Base-by-base conservation (phyloP, 1,140 invertebrate genomes). In the Chlorops oryzae region DNA sequence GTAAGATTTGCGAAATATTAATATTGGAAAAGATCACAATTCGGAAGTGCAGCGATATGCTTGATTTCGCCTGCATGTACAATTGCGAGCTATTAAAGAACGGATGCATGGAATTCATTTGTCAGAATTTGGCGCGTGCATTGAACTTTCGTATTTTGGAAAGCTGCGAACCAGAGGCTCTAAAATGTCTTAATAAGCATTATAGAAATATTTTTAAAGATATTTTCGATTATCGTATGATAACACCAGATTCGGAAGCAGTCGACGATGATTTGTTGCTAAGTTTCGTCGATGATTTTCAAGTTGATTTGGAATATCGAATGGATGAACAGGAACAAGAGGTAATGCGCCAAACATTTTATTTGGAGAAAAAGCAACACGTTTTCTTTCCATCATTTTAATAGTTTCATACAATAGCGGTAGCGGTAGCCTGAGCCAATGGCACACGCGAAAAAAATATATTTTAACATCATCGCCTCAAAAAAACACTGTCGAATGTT, bases 41-140 rank as follows among this genome's bases (percentile, higher is more conserved):
- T 32, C 80, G 80, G 52, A 87, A 85, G 73, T 81, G 77, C n/a
- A 73, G 76, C 13, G 78, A 83, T 48, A 68, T 87, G 50, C 57
- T 86, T 3, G 76, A 83, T 52, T 78, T 87, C 63, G 74, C 84
- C 3, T 60, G 61, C 21, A 68, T 77, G 32, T 82, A 80, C 57
- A 83, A 84, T 63, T 79, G 83, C 32, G 54, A 70, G 2, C 73
- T 82, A 55, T 62, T 88, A 24, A 79, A 80, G 58, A 47, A 58
- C 2, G 74, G 75, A 22, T 82, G 79, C 58, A 77, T 85, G 66
- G 74, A 85, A 50, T 87, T 81, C 59, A 80, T 87, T 21, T 75
- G 73, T 45, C 70, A 81, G 27, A 87, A 88, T 68, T 62, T 86
- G 23, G 58, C 79, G 0, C 69, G 80, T 3, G 57, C 87, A 15